phyloP scores from a whole-genome alignment of 2,888 invertebrate genomes.

The Dolomedes plantarius region DNA sequence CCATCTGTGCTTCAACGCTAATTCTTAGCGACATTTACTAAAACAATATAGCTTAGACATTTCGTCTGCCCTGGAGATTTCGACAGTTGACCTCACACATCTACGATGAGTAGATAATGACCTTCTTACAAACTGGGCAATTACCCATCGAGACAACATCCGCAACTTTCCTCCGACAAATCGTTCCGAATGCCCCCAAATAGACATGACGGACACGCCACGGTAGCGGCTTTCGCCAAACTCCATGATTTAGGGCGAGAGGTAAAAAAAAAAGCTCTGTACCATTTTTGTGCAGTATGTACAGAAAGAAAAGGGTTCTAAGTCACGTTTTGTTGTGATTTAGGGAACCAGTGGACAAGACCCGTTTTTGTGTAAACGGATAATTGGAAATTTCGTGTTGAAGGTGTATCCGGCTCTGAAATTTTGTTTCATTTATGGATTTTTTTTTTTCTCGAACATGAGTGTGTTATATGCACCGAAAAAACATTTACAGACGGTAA shows the following conservation, averaged over 20 bases:
- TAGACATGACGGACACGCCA: neutral
- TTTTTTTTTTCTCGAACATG: neutral
- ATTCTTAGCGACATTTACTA: too few species aligned
- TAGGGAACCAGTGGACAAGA: slow-evolving; percentile 27
- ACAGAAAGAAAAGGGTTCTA: neutral
- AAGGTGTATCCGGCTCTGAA: neutral
- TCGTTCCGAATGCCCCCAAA: slow-evolving; percentile 17
- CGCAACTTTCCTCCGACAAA: neutral
- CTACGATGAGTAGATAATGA: neutral
- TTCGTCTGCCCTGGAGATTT: too few species aligned
- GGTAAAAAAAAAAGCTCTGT: neutral
- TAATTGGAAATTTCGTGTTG: neutral
- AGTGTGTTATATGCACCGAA: neutral
- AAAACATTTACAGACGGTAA: too few species aligned
- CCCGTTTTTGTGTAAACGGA: slow-evolving; percentile 16
- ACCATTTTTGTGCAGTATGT: neutral
- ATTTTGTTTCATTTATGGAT: neutral
- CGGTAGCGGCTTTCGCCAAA: slow-evolving; percentile 29
- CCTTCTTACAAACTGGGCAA: too few species aligned
- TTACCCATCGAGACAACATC: slow-evolving; percentile 2
- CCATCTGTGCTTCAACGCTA: too few species aligned
- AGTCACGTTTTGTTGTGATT: slow-evolving; percentile 33
- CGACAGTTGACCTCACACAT: too few species aligned
- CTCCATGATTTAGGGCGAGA: slow-evolving; percentile 49
- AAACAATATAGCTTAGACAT: too few species aligned